phyloP scores from a whole-genome alignment of 2,888 invertebrate species.

The Danaus chrysippus region DNA sequence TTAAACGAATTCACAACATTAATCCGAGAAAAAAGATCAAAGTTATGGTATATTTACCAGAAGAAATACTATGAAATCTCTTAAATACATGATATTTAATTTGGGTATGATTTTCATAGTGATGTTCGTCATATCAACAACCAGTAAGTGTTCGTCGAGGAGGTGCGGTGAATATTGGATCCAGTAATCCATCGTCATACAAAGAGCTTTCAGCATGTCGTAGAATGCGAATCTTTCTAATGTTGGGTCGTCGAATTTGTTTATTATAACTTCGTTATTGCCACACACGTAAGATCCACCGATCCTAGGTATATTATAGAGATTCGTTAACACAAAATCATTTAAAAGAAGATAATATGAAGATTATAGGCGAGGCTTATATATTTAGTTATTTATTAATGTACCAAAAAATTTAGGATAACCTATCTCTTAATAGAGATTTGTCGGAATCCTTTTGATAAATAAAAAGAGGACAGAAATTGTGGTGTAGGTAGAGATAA shows the following conservation, averaged over 20 bases:
- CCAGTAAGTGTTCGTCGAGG: slow-evolving; percentile 55
- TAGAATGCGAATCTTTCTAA: slow-evolving; percentile 57
- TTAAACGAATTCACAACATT: too few species aligned
- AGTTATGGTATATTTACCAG: slow-evolving; percentile 47
- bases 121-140: slow-evolving; percentile 56
- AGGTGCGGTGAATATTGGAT: slow-evolving; percentile 39
- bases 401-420: too few species aligned
- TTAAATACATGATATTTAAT: slow-evolving; percentile 58
- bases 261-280: slow-evolving; percentile 53
- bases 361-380: too few species aligned
- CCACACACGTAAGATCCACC: slow-evolving; percentile 45
- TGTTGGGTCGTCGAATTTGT: slow-evolving; percentile 49
- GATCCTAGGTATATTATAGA: slow-evolving; percentile 41
- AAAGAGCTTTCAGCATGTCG: slow-evolving; percentile 52
- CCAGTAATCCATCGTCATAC: slow-evolving; percentile 57
- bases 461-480: too few species aligned
- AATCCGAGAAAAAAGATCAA: too few species aligned
- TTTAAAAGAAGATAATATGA: too few species aligned
- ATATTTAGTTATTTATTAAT: too few species aligned
- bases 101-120: slow-evolving; percentile 54
- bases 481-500: too few species aligned
- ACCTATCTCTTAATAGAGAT: too few species aligned
- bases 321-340: neutral
- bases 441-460: too few species aligned
- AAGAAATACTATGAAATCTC: slow-evolving; percentile 55